Conservation (phyloP, 2,113 vertebrate species). For the Misgurnus mizolepis region DNA sequence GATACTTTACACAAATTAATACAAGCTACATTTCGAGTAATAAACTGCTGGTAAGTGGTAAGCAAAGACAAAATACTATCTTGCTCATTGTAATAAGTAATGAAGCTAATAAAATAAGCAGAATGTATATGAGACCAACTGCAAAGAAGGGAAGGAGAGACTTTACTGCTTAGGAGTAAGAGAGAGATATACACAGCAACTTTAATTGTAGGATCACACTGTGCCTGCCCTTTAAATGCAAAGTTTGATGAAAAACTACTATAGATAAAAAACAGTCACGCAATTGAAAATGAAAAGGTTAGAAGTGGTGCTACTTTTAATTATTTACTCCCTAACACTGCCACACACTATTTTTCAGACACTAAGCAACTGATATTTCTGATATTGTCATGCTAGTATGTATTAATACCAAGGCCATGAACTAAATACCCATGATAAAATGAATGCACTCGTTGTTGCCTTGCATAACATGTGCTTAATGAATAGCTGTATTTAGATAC, state of each 20-base stretch:
- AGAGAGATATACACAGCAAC: constrained; percentile 24
- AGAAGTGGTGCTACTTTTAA: no score
- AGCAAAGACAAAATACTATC: constrained; percentile 1
- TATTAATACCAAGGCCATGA: neutral
- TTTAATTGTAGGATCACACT: neutral
- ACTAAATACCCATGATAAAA: neutral
- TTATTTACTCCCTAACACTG: neutral
- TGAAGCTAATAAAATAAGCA: constrained; percentile 6
- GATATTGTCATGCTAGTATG: neutral
- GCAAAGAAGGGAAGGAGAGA: constrained; percentile 26
- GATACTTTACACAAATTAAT: no score
- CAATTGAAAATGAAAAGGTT: no score
- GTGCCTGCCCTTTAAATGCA: neutral
- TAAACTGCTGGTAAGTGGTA: constrained; percentile 1
- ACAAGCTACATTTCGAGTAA: neutral
- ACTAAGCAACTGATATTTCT: no score
- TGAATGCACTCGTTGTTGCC: neutral
- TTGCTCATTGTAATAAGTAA: neutral
- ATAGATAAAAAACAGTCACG: no score
- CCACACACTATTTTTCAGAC: no score
- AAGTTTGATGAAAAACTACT: no score
- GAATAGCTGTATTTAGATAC: no score
- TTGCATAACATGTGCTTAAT: neutral
- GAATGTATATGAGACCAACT: constrained; percentile 17
- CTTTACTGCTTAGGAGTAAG: neutral